Conservation (phyloP, 2,888 invertebrate genomes). For the Eilema caniola region DNA sequence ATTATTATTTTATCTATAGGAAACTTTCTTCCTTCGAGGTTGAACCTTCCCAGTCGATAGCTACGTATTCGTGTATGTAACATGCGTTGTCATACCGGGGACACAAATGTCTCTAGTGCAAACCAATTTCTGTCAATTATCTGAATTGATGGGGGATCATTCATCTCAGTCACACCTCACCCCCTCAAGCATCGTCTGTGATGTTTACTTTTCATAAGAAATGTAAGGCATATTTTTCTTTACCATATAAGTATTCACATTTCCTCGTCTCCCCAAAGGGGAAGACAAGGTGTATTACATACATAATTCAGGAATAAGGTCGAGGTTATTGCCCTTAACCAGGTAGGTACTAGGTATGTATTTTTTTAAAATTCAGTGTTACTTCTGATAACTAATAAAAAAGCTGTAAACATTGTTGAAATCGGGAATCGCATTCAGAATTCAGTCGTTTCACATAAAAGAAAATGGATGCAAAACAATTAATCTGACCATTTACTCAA, state of each 20-base stretch:
- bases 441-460: too few relatives aligned
- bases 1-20: not conserved
- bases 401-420: too few relatives aligned
- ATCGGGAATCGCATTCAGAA: too few relatives aligned
- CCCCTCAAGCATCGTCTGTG: not conserved
- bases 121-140: not conserved
- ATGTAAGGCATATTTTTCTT: not conserved
- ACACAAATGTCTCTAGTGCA: not conserved
- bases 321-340: not conserved
- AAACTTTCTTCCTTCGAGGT: not conserved
- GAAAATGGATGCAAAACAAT: too few relatives aligned
- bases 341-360: too few relatives aligned
- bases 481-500: too few relatives aligned
- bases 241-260: not conserved
- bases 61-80: not conserved
- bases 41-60: not conserved
- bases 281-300: not conserved
- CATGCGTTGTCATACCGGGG: not conserved
- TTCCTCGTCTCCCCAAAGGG: not conserved
- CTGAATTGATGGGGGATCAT: not conserved
- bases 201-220: not conserved
- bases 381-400: too few relatives aligned
- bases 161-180: not conserved
- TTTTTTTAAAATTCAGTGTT: too few relatives aligned
- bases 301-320: not conserved